A percentile compares a stretch with the other conserved stretches of the same genome.
phyloP scores from a whole-genome alignment of 2,888 invertebrate species.

The Diplazon laetatorius region DNA sequence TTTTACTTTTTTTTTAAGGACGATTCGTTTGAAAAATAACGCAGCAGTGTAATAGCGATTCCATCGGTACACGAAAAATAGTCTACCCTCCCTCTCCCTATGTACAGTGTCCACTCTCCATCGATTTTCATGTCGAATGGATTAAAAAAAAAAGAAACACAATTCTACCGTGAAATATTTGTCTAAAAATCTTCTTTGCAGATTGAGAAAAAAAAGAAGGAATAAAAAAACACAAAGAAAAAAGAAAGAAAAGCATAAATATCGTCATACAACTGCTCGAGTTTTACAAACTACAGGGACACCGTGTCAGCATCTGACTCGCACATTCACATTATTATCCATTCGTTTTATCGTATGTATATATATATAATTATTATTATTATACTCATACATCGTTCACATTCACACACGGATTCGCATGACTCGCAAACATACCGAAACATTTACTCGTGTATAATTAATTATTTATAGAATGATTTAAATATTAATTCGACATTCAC shows the following conservation, averaged over 20 bases:
- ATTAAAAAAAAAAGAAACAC: no score
- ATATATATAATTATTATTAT: constrained; percentile 25
- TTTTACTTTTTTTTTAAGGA: constrained; percentile 16
- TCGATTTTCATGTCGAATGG: constrained; percentile 39
- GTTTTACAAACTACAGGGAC: constrained; percentile 33
- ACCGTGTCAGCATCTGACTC: constrained; percentile 19
- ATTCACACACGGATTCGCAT: constrained; percentile 15
- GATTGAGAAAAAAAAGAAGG: constrained; percentile 2
- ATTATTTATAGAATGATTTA: constrained; percentile 53
- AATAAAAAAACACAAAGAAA: no score
- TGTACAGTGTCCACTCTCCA: constrained; percentile 52
- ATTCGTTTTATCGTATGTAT: constrained; percentile 21
- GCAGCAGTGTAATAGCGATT: constrained; percentile 43
- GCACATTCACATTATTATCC: constrained; percentile 24
- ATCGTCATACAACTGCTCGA: constrained; percentile 44
- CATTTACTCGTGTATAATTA: constrained; percentile 45
- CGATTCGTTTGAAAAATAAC: constrained; percentile 53
- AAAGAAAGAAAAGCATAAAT: constrained; percentile 36
- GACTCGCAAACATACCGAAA: constrained; percentile 28
- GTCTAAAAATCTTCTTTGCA: background rate
- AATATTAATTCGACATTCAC: constrained; percentile 72
- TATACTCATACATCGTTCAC: constrained; percentile 32
- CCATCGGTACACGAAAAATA: constrained; percentile 56
- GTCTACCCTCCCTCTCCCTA: constrained; percentile 52
- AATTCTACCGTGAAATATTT: constrained; percentile 3